Evolutionary conservation across 1,140 invertebrate species (phyloP), one percentile per base, ranked within the genome.

Genomic region (Drosophila hydei): DNA sequence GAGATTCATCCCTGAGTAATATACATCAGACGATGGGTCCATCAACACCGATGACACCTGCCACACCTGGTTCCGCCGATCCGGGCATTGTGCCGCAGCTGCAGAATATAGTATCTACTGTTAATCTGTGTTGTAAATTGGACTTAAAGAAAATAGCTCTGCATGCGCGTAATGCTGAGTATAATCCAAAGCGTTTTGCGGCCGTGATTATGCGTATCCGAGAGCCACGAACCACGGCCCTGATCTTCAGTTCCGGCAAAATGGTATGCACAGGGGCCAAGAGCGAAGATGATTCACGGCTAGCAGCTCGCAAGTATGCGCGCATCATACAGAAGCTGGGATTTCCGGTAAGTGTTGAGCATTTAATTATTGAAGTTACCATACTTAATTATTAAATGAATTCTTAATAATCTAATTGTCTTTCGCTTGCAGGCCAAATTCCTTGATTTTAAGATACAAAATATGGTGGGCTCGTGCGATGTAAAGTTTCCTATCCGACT

Each of bases 181-280:
- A 99, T 88, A 99, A 99, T 93, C 99, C 99, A 23, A 99, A 99
- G 93, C 96, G 99, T 92, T 99, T 99, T 94, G 99, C 99, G 50
- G 99, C 99, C 69, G 99, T 99, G 0, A 99, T 99, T 59, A 99
- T 99, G 99, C 94, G 99, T 91, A 99, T 99, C 89, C 94, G 99
- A 91, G 98, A 99, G 91, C 99, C 99, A 0, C 93, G 99, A 77
- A 99, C 99, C 2, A 99, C 99, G 19, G 99, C 99, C 11, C 92
- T 99, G 9, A 99, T 99, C 76, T 99, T 99, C 91, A 99, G 98
- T 85, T 99, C 98, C 40, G 99, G 99, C 0, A 99, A 99, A 94
- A 99, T 99, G 99, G 99, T 99, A 0, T 99, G 99, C 92, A 99
- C 99, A 1, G 99, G 99, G 16, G 99, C 99, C 0, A 99, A 99